A percentile compares a stretch with the other conserved stretches of the same genome.
Conservation (phyloP, 2,888 invertebrate species). For the Nomada ruficornis region DNA sequence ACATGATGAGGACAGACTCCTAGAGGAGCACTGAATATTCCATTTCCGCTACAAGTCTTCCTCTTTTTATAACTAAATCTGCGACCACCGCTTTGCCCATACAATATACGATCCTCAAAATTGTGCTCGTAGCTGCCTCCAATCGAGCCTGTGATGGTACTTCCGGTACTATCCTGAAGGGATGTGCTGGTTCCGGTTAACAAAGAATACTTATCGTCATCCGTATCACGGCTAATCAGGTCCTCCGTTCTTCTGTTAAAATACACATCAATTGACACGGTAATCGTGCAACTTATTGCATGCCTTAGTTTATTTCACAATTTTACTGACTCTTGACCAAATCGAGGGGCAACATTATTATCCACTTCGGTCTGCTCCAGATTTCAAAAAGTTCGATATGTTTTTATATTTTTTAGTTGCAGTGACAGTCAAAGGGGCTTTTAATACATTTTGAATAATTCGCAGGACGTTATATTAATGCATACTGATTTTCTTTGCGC, state of each 20-base stretch:
- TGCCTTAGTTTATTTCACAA: neutral
- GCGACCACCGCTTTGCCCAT: slow-evolving; percentile 51
- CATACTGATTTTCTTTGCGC: slow-evolving; percentile 17
- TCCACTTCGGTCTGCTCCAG: slow-evolving; percentile 65
- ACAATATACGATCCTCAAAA: slow-evolving; percentile 58
- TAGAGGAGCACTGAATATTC: slow-evolving; percentile 72
- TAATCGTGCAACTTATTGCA: neutral
- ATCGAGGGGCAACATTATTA: slow-evolving; percentile 49
- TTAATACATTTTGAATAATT: slow-evolving; percentile 25
- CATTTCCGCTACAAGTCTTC: slow-evolving; percentile 54
- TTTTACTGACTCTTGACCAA: slow-evolving; percentile 57
- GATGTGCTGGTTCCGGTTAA: slow-evolving; percentile 63
- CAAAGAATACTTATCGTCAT: slow-evolving; percentile 69
- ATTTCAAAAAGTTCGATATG: slow-evolving; percentile 52
- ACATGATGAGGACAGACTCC: slow-evolving; percentile 77
- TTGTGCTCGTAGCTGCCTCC: slow-evolving; percentile 49
- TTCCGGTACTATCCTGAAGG: slow-evolving; percentile 59
- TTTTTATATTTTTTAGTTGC: neutral
- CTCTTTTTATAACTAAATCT: slow-evolving; percentile 67
- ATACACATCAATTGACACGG: no score
- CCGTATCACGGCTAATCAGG: slow-evolving; percentile 53
- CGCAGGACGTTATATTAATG: neutral
- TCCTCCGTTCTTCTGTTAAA: slow-evolving; percentile 54
- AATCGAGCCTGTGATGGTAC: slow-evolving; percentile 50
- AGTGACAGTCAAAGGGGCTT: neutral